Percentiles rank a stretch among this genome's conserved stretches.
Evolutionary conservation across 2,888 invertebrate species (phyloP).

Genomic region (Agrochola circellaris): DNA sequence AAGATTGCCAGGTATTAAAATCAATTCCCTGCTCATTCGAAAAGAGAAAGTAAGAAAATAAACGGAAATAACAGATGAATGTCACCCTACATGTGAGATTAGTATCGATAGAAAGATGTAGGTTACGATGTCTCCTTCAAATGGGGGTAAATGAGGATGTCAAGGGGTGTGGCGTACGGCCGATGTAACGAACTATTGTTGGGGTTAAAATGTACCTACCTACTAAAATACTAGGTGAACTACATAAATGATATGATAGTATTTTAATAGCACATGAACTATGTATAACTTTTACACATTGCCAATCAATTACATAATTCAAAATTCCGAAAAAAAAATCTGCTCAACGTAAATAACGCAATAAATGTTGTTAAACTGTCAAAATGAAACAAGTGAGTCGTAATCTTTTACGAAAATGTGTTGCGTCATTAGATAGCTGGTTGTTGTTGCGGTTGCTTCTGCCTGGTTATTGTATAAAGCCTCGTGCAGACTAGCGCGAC

Average conservation of each 20-base stretch:
- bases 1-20: slow-evolving; percentile 34
- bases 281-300: not conserved
- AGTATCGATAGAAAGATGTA: slow-evolving; percentile 43
- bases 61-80: slow-evolving; percentile 34
- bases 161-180: slow-evolving; percentile 36
- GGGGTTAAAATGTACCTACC: not conserved
- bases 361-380: too few relatives aligned
- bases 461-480: too few relatives aligned
- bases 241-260: not conserved
- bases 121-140: slow-evolving; percentile 41
- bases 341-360: too few relatives aligned
- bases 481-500: too few relatives aligned
- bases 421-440: too few relatives aligned
- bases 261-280: not conserved
- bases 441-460: not conserved
- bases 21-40: slow-evolving; percentile 24
- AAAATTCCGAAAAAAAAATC: too few relatives aligned
- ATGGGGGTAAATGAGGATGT: slow-evolving; percentile 41
- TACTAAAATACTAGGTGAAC: not conserved
- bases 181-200: slow-evolving; percentile 14
- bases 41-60: slow-evolving; percentile 34
- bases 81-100: slow-evolving; percentile 28
- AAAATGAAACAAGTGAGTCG: too few relatives aligned
- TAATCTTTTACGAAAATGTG: too few relatives aligned
- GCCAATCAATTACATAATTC: too few relatives aligned